phyloP scores from a whole-genome alignment of 2,888 invertebrate genomes.

The Nymphalis urticae region DNA sequence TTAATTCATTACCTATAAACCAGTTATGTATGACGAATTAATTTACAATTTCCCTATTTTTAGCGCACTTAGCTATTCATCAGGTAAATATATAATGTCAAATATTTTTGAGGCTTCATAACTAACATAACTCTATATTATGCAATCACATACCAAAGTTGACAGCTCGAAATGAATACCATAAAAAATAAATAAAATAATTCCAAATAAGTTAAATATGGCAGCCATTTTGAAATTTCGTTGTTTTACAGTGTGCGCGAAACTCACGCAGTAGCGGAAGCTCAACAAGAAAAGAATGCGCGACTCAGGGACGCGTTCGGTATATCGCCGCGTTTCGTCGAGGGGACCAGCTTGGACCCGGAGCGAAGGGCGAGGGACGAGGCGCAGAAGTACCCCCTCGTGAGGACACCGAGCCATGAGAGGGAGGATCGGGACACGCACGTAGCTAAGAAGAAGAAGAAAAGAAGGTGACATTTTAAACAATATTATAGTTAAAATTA shows the following conservation, averaged over 20 bases:
- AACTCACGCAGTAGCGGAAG: constrained; percentile 97
- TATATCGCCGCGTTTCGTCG: constrained; percentile 95
- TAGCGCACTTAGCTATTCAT: constrained; percentile 77
- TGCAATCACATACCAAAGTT: neutral
- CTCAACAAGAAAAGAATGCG: constrained; percentile 97
- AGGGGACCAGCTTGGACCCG: constrained; percentile 95
- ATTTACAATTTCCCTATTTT: constrained; percentile 66
- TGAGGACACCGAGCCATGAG: constrained; percentile 88
- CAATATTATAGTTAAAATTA: too few relatives aligned
- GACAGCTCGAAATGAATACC: neutral
- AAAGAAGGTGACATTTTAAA: constrained; percentile 81
- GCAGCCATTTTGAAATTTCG: constrained; percentile 39
- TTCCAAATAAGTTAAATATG: neutral
- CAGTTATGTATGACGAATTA: constrained; percentile 47
- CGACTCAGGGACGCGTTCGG: constrained; percentile 96
- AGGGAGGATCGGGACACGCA: constrained; percentile 68
- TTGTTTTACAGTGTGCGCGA: constrained; percentile 88
- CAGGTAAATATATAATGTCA: constrained; percentile 71
- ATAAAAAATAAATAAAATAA: neutral
- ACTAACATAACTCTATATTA: constrained; percentile 6
- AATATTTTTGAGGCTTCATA: constrained; percentile 44
- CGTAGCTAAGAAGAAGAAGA: constrained; percentile 86
- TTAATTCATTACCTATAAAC: constrained; percentile 37
- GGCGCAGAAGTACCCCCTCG: constrained; percentile 85
- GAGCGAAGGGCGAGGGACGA: constrained; percentile 82